Conservation (phyloP, 2,797 vertebrate species). For the Sardinella longiceps region DNA sequence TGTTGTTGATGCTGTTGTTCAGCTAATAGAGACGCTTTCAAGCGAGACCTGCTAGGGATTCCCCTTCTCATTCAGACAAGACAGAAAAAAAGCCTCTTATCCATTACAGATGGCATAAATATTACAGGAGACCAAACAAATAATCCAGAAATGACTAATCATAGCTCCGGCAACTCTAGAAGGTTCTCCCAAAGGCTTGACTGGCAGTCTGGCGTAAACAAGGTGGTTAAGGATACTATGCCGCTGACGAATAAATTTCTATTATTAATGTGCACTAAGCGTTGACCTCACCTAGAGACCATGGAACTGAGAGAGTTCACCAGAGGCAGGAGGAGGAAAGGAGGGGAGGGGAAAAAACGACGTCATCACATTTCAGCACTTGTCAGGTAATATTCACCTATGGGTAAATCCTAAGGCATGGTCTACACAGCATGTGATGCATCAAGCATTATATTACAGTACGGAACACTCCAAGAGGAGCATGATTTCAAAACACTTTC, state of each 20-base stretch:
- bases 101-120: conserved; percentile 68
- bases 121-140: conserved; percentile 70
- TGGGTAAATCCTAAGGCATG: background rate
- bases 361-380: conserved; percentile 32
- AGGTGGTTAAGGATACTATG: conserved; percentile 60
- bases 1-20: too few relatives aligned
- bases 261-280: conserved; percentile 56
- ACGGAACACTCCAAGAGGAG: background rate
- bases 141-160: conserved; percentile 76
- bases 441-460: background rate
- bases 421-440: background rate
- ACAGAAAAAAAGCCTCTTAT: conserved; percentile 57
- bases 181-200: conserved; percentile 58
- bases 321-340: conserved; percentile 38
- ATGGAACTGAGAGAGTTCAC: conserved; percentile 36
- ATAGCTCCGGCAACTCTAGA: conserved; percentile 73
- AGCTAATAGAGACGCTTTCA: conserved; percentile 55
- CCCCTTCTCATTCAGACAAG: conserved; percentile 65
- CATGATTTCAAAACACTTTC: background rate
- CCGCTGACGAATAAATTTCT: conserved; percentile 53
- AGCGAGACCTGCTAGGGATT: conserved; percentile 63
- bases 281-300: conserved; percentile 50
- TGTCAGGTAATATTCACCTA: background rate
- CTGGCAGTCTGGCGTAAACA: conserved; percentile 63
- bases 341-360: conserved; percentile 52